Evolutionary conservation across 2,888 invertebrate species (phyloP).

Genomic region (Molorchus minor): DNA sequence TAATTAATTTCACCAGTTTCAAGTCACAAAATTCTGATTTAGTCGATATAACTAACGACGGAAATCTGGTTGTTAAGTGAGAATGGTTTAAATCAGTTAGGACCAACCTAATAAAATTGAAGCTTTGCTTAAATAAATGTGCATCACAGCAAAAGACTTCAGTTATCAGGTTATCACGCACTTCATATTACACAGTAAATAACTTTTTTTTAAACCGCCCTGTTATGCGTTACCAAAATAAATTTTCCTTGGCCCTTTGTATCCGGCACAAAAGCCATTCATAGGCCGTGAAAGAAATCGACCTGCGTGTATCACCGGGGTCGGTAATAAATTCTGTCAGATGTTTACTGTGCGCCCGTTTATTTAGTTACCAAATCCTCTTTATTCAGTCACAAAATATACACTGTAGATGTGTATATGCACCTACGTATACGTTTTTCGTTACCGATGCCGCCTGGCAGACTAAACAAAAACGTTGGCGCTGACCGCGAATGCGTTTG

Average conservation of each 20-base stretch:
- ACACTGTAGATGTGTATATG: not conserved
- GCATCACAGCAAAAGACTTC: too few relatives aligned
- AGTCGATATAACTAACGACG: too few relatives aligned
- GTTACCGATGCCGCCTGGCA: not conserved
- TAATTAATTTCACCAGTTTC: too few relatives aligned
- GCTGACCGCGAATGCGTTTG: not conserved
- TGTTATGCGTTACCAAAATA: too few relatives aligned
- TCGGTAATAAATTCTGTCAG: conserved; percentile 1
- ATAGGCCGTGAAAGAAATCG: not conserved
- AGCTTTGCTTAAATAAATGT: too few relatives aligned
- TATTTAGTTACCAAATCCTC: conserved; percentile 1
- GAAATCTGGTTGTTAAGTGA: too few relatives aligned
- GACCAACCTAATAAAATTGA: too few relatives aligned
- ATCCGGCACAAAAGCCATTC: not conserved
- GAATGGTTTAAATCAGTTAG: too few relatives aligned
- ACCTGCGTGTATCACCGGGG: not conserved
- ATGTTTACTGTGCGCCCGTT: conserved; percentile 5
- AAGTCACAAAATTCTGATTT: too few relatives aligned
- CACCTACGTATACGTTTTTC: not conserved
- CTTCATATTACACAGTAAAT: too few relatives aligned
- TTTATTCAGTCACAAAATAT: conserved; percentile 6
- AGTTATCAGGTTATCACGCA: too few relatives aligned
- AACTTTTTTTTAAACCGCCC: too few relatives aligned
- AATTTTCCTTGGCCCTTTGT: not conserved
- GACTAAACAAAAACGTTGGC: conserved; percentile 22